Evolutionary conservation across 2,888 invertebrate species (phyloP).

Genomic region (Asteroscopus sphinx): DNA sequence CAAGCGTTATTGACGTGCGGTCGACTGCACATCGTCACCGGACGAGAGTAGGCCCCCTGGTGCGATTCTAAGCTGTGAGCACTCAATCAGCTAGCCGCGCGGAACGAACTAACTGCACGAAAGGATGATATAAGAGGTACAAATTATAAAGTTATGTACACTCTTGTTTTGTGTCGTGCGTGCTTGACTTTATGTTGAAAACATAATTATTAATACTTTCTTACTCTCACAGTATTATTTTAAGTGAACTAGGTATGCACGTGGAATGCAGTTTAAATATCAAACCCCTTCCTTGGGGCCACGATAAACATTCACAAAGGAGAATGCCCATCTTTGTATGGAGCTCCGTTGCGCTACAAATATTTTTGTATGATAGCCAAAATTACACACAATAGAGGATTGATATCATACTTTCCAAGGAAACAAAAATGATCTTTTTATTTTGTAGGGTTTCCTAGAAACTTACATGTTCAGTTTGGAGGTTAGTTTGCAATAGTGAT

Average conservation of each 20-base stretch:
- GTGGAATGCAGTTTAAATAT: slow-evolving; percentile 6
- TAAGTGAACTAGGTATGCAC: slow-evolving; percentile 8
- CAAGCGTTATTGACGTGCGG: too few species aligned
- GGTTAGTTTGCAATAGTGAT: too few species aligned
- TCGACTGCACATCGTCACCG: too few species aligned
- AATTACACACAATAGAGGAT: too few species aligned
- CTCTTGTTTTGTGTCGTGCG: slow-evolving; percentile 20
- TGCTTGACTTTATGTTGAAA: slow-evolving; percentile 6
- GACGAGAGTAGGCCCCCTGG: too few species aligned
- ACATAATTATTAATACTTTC: slow-evolving; percentile 17
- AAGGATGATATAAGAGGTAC: slow-evolving; percentile 51
- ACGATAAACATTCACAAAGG: slow-evolving; percentile 34
- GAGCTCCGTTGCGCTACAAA: too few species aligned
- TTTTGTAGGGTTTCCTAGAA: too few species aligned
- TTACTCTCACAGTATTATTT: background rate
- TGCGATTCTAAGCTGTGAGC: slow-evolving; percentile 27
- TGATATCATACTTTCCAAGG: too few species aligned
- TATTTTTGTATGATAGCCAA: too few species aligned
- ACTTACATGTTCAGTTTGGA: too few species aligned
- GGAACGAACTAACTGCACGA: slow-evolving; percentile 48
- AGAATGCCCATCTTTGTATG: too few species aligned
- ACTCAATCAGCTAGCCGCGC: slow-evolving; percentile 48
- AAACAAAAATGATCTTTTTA: too few species aligned
- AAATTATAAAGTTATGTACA: slow-evolving; percentile 31
- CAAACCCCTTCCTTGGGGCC: background rate